phyloP scores from a whole-genome alignment of 2,113 vertebrate genomes.

The Thermophis baileyi region DNA sequence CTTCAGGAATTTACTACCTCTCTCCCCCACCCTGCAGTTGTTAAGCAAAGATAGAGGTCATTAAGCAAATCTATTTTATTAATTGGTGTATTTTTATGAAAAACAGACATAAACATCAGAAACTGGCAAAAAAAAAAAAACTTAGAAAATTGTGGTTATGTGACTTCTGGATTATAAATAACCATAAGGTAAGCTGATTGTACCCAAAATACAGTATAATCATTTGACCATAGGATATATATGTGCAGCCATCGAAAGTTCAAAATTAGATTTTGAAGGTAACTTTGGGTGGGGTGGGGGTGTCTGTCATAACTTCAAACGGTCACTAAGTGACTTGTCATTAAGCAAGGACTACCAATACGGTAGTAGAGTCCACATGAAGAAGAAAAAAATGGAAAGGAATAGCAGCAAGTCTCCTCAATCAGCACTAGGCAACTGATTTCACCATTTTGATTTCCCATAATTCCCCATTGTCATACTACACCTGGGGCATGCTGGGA shows the following conservation, averaged over 20 bases:
- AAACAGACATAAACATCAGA: neutral
- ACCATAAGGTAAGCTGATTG: neutral
- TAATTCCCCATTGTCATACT: neutral
- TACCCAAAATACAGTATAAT: too few species aligned
- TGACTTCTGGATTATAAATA: neutral
- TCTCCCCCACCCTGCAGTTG: neutral
- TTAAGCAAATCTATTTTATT: neutral
- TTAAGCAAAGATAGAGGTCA: neutral
- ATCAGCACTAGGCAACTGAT: neutral
- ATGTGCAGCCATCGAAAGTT: neutral
- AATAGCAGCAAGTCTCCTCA: neutral
- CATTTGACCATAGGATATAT: neutral
- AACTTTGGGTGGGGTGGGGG: neutral
- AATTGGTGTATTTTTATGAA: neutral
- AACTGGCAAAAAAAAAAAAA: neutral
- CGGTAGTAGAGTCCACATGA: neutral
- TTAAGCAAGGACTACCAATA: neutral
- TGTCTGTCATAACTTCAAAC: neutral
- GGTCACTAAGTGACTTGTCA: neutral
- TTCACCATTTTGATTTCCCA: neutral
- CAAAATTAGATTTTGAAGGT: neutral
- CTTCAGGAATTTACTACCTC: neutral
- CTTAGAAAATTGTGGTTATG: neutral
- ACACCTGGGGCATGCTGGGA: neutral
- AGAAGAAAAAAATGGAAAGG: neutral